Percentiles rank a stretch among this genome's conserved stretches.
Evolutionary conservation across 1,140 invertebrate genomes (phyloP).

Genomic region (Lepidotrigona ventralis): DNA sequence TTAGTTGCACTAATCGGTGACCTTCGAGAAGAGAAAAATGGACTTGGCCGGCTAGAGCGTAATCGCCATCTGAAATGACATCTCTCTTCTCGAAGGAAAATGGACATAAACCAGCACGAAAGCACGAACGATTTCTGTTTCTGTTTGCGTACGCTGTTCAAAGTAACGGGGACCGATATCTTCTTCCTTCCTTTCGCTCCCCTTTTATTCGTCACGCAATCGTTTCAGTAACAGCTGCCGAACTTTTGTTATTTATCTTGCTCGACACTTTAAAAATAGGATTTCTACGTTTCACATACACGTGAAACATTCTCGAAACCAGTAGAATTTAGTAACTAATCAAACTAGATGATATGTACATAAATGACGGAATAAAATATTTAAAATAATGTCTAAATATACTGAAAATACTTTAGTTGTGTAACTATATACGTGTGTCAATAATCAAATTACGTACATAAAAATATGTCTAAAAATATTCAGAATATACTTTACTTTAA

Average conservation of each 20-base stretch:
- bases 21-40: conserved; percentile 46
- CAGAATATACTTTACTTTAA: no score
- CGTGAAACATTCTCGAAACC: not conserved
- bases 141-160: no score
- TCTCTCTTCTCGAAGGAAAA: conserved; percentile 49
- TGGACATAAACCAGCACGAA: conserved; percentile 14
- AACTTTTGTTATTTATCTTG: not conserved
- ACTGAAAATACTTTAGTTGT: no score
- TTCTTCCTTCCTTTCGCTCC: not conserved
- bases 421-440: no score
- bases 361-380: no score
- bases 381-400: no score
- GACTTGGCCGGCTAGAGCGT: conserved; percentile 49
- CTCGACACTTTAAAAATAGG: not conserved
- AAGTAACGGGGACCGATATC: not conserved
- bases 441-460: no score
- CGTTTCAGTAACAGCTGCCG: not conserved
- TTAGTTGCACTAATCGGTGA: conserved; percentile 74
- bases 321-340: not conserved
- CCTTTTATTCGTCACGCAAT: not conserved
- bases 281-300: not conserved
- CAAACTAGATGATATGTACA: no score
- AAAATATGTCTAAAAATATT: no score
- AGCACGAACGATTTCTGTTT: no score
- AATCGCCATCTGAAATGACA: conserved; percentile 58